A percentile compares a stretch with the other conserved stretches of the same genome.
Evolutionary conservation across 1,140 invertebrate genomes (phyloP).

Genomic region (Penaeus chinensis): DNA sequence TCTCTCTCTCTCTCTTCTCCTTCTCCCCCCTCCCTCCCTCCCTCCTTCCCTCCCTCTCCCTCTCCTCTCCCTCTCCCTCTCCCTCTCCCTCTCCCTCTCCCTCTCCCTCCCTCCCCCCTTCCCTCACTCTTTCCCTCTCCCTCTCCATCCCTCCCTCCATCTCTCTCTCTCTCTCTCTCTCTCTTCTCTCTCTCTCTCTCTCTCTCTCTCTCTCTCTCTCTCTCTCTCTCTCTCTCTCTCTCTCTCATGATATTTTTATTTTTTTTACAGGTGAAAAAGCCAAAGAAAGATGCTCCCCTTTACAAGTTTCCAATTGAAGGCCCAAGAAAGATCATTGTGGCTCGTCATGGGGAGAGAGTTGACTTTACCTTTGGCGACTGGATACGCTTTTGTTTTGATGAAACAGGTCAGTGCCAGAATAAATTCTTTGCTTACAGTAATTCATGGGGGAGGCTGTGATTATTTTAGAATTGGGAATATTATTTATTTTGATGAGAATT

Average conservation of each 20-base stretch:
- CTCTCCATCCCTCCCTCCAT: neutral
- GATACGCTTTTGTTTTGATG: slow-evolving; percentile 88
- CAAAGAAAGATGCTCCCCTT: slow-evolving; percentile 49
- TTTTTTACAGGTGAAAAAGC: slow-evolving; percentile 44
- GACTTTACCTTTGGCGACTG: slow-evolving; percentile 92
- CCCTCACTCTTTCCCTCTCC: neutral
- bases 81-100: neutral
- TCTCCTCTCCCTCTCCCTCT: neutral
- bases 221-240: neutral
- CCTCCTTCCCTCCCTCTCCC: neutral
- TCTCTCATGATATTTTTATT: neutral
- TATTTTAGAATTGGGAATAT: too few relatives aligned
- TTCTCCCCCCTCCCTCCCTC: neutral
- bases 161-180: neutral
- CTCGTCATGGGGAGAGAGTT: slow-evolving; percentile 88
- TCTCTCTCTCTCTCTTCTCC: slow-evolving; percentile 11
- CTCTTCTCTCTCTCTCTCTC: neutral
- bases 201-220: neutral
- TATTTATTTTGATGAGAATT: too few relatives aligned
- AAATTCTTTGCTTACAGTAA: too few relatives aligned
- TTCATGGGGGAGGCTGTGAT: too few relatives aligned
- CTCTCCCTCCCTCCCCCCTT: neutral
- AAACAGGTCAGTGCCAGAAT: slow-evolving; percentile 72
- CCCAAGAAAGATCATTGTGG: slow-evolving; percentile 69
- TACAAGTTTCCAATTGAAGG: slow-evolving; percentile 62